These are phyloP conservation scores for Thymallus thymallus DNA, from an alignment of 2,113 vertebrate species.

Conservation along the genomic window DNA sequence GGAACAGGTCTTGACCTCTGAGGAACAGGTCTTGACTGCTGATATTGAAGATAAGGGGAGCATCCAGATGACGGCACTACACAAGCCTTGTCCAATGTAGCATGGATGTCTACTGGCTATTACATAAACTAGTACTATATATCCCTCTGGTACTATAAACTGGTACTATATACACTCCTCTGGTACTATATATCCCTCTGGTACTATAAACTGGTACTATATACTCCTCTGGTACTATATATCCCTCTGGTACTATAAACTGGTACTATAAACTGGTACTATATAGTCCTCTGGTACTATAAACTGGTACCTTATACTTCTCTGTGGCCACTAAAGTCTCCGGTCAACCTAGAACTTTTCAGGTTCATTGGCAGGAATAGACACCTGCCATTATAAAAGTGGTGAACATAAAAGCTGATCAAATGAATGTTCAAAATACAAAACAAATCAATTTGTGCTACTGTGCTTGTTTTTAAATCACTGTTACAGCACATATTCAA, in stretches of 20 bases:
- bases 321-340: not conserved
- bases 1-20: no score
- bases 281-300: not conserved
- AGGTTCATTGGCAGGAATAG: not conserved
- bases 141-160: no score
- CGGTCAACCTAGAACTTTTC: not conserved
- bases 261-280: no score
- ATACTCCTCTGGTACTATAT: not conserved
- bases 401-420: not conserved
- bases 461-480: no score
- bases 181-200: not conserved
- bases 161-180: no score
- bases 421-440: not conserved
- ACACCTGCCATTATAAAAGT: no score
- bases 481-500: no score
- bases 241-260: no score
- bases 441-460: not conserved
- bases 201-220: no score
- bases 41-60: not conserved
- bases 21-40: not conserved
- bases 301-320: not conserved
- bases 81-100: slow-evolving; percentile 17
- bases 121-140: no score
- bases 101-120: not conserved
- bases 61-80: slow-evolving; percentile 16